These are phyloP conservation scores for Siniperca knerii DNA, from an alignment of 2,113 vertebrate species.

Conservation along the genomic window DNA sequence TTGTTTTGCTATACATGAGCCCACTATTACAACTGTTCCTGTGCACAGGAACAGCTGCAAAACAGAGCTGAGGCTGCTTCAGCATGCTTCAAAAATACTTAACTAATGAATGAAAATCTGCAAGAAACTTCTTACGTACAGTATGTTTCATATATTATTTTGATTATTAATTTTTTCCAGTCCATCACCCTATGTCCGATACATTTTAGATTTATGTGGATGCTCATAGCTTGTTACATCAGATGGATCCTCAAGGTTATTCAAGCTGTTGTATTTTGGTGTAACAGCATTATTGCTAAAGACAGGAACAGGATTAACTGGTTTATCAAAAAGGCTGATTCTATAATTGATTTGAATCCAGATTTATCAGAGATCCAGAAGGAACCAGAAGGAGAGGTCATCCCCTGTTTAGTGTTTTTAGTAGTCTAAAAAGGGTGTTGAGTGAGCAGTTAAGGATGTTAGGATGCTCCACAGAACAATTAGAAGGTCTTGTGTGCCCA, in stretches of 20 bases:
- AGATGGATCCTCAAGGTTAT: not conserved
- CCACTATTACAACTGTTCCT: not conserved
- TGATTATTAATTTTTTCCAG: not conserved
- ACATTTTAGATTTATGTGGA: not conserved
- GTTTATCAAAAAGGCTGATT: not conserved
- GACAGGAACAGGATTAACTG: not conserved
- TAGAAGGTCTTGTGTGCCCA: too few species aligned
- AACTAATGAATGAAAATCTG: not conserved
- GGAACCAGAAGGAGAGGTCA: too few species aligned
- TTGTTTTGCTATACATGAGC: not conserved
- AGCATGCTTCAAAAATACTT: not conserved
- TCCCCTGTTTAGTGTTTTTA: not conserved
- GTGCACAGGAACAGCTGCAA: slow-evolving; percentile 23
- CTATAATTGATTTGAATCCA: not conserved
- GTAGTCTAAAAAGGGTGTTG: not conserved
- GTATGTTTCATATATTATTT: not conserved
- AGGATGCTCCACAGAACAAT: not conserved
- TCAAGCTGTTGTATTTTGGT: not conserved
- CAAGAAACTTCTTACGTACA: not conserved
- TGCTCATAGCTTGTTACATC: not conserved
- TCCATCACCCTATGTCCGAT: not conserved
- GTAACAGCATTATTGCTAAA: not conserved
- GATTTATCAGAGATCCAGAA: too few species aligned
- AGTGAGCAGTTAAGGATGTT: not conserved
- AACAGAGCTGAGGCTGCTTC: not conserved